phyloP scores from a whole-genome alignment of 2,888 invertebrate genomes.

The Beris chalybata region DNA sequence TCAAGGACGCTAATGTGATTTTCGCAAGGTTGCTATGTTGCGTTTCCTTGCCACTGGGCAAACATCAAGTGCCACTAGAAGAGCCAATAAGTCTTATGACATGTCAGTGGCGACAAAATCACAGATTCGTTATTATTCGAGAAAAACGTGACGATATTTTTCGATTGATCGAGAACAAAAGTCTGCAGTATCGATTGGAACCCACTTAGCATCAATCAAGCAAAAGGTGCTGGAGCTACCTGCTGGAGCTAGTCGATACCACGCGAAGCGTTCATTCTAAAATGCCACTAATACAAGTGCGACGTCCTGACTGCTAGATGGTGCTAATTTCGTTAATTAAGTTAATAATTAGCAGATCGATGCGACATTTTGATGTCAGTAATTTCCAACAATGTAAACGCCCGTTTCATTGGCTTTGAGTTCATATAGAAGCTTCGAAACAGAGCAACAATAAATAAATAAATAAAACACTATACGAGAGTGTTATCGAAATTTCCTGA shows the following conservation, averaged over 20 bases:
- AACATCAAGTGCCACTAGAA: too few species aligned
- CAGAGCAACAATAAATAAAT: too few species aligned
- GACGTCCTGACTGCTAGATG: slow-evolving; percentile 12
- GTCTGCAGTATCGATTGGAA: slow-evolving; percentile 13
- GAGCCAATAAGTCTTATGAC: too few species aligned
- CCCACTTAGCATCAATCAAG: slow-evolving; percentile 32
- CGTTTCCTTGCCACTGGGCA: too few species aligned
- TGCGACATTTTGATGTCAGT: slow-evolving; percentile 36
- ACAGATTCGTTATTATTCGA: too few species aligned
- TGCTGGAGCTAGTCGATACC: not conserved
- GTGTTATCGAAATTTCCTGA: too few species aligned
- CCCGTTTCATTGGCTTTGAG: slow-evolving; percentile 17
- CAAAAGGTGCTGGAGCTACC: slow-evolving; percentile 9
- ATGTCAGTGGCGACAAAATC: too few species aligned
- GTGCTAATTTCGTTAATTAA: slow-evolving; percentile 42
- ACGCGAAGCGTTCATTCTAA: not conserved
- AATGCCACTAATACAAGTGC: slow-evolving; percentile 16
- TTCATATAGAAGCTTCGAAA: too few species aligned
- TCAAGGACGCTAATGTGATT: too few species aligned
- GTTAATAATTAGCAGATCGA: slow-evolving; percentile 40
- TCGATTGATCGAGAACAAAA: not conserved
- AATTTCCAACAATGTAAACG: not conserved
- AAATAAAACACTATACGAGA: too few species aligned
- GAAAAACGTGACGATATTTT: too few species aligned
- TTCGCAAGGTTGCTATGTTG: too few species aligned